Conservation (phyloP, 2,888 invertebrate genomes). For the Boloria euphrosyne region DNA sequence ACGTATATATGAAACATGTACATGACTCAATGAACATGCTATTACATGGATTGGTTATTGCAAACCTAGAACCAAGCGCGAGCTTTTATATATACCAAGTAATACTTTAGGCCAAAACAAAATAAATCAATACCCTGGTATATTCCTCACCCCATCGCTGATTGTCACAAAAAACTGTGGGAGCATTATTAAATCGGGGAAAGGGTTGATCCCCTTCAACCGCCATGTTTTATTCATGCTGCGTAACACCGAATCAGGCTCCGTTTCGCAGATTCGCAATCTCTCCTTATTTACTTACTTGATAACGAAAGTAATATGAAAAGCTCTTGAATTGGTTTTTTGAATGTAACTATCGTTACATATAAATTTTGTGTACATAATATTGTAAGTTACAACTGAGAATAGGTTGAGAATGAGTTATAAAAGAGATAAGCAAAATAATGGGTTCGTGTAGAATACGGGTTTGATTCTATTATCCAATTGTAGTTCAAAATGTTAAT, state of each 20-base stretch:
- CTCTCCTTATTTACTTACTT: conserved; percentile 48
- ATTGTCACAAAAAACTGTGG: conserved; percentile 71
- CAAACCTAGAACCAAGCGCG: too few species aligned
- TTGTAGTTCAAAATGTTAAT: too few species aligned
- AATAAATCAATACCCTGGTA: conserved; percentile 40
- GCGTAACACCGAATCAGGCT: conserved; percentile 63
- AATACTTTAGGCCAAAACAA: conserved; percentile 9
- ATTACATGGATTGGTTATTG: too few species aligned
- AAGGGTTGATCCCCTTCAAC: conserved; percentile 65
- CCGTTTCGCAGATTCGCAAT: conserved; percentile 60
- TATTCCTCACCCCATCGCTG: conserved; percentile 51
- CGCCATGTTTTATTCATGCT: conserved; percentile 77
- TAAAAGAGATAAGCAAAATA: too few species aligned
- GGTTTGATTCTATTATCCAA: too few species aligned
- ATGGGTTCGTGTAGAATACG: too few species aligned
- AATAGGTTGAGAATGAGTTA: too few species aligned
- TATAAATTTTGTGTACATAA: too few species aligned
- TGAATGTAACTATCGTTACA: neutral
- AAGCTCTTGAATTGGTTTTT: neutral
- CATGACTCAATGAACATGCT: too few species aligned
- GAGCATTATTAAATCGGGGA: conserved; percentile 66
- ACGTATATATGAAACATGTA: too few species aligned
- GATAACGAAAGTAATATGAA: conserved; percentile 24
- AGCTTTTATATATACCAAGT: too few species aligned
- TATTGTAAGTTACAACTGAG: too few species aligned